Evolutionary conservation across 2,888 invertebrate species (phyloP), one percentile per base, ranked within the genome.

Genomic region (Dorcus hopei): DNA sequence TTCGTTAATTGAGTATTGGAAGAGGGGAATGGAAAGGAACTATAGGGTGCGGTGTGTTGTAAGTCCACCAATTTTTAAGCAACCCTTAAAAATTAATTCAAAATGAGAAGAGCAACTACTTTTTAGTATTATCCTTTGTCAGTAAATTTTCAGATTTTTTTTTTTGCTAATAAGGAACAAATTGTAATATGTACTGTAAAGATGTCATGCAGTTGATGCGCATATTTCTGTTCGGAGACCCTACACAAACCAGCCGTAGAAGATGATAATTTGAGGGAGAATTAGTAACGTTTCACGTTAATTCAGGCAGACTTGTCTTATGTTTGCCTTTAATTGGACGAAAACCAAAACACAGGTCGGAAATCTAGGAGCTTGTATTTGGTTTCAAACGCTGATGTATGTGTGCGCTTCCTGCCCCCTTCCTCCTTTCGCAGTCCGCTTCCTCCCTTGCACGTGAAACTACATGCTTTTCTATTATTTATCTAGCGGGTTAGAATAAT

Each of bases 271-370:
- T 75, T 71, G 73, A 72, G 73, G 67, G 65, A 67, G 75, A 77
- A 77, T 77, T 76, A 76, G 75, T 75, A 74, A 72, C 75, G 74
- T 76, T 76, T 72, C 74, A 70, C 74, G 74, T 77, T 77, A 77
- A 77, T 76, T 75, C 75, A 70, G 69, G 74, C 74, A 74, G 72
- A 73, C 74, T 76, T 74, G 74, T 76, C 76, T 76, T 76, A 74
- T 77, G 77, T 78, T 77, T 76, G 75, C 75, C 76, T 77, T 76
- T 76, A 78, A 78, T 78, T 78, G 78, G 76, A 76, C 76, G 77
- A 75, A 78, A 78, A 78, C 78, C 78, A 75, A 77, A 78, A 78
- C 77, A 77, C 75, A 75, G 76, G 76, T 77, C 76, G 76, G 75
- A 76, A 77, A 77, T 77, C 76, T 68, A 68, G 67, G 73, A 72